These are phyloP conservation scores for Cryptomyrus ogoouensis DNA, from an alignment of 2,113 vertebrate species.

Conservation along the genomic window DNA sequence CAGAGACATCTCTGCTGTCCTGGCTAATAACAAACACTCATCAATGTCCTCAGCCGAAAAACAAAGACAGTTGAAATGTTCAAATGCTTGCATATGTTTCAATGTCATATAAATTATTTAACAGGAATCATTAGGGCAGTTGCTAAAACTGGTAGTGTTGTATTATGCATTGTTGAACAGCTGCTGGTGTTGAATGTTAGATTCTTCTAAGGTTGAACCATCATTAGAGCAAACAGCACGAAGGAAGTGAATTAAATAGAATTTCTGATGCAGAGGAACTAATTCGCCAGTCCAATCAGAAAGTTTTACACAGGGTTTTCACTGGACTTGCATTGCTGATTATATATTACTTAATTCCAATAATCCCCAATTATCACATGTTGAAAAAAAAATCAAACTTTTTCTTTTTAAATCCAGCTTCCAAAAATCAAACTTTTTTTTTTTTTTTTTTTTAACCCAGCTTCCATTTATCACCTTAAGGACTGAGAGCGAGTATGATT, in stretches of 20 bases:
- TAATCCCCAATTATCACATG: background rate
- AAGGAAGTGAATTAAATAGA: background rate
- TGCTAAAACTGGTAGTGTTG: background rate
- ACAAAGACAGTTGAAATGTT: background rate
- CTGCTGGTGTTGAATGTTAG: constrained; percentile 2
- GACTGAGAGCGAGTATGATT: background rate
- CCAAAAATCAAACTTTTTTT: background rate
- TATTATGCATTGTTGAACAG: constrained; percentile 8
- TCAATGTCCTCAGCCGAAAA: background rate
- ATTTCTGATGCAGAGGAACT: background rate
- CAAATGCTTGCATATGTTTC: constrained; percentile 3
- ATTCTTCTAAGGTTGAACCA: constrained; percentile 6
- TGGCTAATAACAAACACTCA: background rate
- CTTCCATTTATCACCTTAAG: constrained; percentile 1
- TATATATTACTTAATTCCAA: background rate
- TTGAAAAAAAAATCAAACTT: background rate
- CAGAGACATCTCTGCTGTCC: background rate
- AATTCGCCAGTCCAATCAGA: background rate
- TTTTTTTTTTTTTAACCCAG: background rate
- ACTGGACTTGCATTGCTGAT: background rate
- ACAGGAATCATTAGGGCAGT: constrained; percentile 2
- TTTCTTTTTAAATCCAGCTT: background rate
- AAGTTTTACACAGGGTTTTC: background rate
- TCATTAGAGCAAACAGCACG: background rate
- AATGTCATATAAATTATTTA: constrained; percentile 9